A percentile compares a stretch with the other conserved stretches of the same genome.
Evolutionary conservation across 2,113 vertebrate species (phyloP).

Genomic region (Pantherophis guttatus): DNA sequence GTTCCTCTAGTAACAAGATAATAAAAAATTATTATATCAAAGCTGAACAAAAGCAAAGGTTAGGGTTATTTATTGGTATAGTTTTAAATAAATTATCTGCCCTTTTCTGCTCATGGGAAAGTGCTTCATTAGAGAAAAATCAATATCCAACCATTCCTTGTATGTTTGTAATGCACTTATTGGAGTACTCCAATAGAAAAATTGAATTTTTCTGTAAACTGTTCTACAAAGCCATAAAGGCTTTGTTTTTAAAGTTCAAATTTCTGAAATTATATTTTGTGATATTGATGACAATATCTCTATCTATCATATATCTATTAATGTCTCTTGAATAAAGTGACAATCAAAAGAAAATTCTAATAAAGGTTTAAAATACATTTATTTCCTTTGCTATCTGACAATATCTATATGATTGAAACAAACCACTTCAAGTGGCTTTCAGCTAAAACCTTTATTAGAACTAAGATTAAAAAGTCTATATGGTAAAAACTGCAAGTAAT

Average conservation of each 20-base stretch:
- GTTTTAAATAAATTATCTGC: too few relatives aligned
- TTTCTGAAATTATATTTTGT: constrained; percentile 75
- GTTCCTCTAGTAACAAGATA: too few relatives aligned
- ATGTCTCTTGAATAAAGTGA: constrained; percentile 69
- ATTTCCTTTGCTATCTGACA: constrained; percentile 76
- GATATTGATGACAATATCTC: constrained; percentile 70
- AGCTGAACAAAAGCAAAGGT: too few relatives aligned
- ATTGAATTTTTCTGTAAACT: constrained; percentile 31
- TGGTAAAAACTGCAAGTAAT: constrained; percentile 67
- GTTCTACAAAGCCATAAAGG: constrained; percentile 57
- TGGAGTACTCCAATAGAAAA: too few relatives aligned
- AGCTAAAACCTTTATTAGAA: constrained; percentile 75
- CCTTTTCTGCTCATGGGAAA: too few relatives aligned
- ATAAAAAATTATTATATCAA: too few relatives aligned
- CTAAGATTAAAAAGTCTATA: constrained; percentile 75
- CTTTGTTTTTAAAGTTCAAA: constrained; percentile 65
- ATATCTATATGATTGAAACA: constrained; percentile 75
- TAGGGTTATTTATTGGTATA: too few relatives aligned
- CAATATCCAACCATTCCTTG: too few relatives aligned
- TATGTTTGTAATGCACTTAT: too few relatives aligned
- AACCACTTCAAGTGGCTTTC: constrained; percentile 68
- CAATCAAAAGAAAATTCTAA: constrained; percentile 78
- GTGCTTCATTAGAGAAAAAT: too few relatives aligned
- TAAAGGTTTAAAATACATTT: constrained; percentile 78
- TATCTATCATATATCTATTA: too few relatives aligned